Base-by-base conservation (phyloP, 23 tunicate genomes). In the Botrylloides violaceus region DNA sequence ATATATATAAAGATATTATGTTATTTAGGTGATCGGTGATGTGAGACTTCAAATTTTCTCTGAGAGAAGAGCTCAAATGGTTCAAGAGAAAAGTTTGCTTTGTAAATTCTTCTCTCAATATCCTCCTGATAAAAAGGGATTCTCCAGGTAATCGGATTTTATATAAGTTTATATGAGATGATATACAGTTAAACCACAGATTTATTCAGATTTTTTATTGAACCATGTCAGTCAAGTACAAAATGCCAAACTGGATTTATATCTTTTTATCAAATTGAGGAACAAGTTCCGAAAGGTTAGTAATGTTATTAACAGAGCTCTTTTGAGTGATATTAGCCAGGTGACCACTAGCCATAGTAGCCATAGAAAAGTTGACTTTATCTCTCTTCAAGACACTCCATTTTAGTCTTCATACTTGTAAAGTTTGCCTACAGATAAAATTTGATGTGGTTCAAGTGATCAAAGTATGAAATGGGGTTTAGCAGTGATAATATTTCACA, bases 81-180 rank as follows among this genome's bases (percentile, higher is more conserved):
- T 87, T n/a, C 81, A 81, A 64, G 83, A 81, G 64, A 76, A 71
- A 63, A 35, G 71, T 22, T 53, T 81, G 49, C 32, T 70, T 3
- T 48, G 70, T 26, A 34, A 64, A 27, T 87, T 87, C 71, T 74
- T 32, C 58, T 82, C 89, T 33, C 95, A 87, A 55, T 72, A 81
- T 53, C 79, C 95, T 3, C 95, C 95, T 6, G 87, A 87, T 19
- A 76, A 76, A 64, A 76, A 65, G 61, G 87, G 87, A 18, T 81
- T 80, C 56, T 74, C 79, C 61, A 80, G 79, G 81, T 81, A 4
- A 7, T 4, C 29, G 4, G 3, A 43, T 9, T 15, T 43, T 7
- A 15, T 43, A 43, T 15, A 9, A 15, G 53, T 43, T 7, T 9
- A 43, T 7, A 43, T 15, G 15, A 43, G 15, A 7, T 43, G n/a